phyloP scores from a whole-genome alignment of 2,797 vertebrate species.

The Heliangelus exortis region DNA sequence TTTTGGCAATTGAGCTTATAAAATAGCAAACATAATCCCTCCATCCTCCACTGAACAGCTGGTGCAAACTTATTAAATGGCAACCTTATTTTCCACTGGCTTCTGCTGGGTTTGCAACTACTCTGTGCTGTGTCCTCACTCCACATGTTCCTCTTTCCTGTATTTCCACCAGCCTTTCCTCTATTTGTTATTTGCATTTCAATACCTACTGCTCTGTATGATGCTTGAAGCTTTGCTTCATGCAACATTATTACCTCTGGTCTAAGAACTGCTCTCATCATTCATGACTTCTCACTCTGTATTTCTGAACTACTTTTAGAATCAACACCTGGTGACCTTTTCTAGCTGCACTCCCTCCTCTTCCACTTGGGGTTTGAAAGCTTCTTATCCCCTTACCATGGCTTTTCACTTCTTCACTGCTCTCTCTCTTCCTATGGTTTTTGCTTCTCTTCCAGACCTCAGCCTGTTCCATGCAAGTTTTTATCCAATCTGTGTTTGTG shows the following conservation, averaged over 20 bases:
- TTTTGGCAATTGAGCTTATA: neutral
- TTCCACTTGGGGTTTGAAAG: neutral
- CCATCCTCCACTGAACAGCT: neutral
- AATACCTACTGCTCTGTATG: neutral
- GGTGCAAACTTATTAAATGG: neutral
- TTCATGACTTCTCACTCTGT: neutral
- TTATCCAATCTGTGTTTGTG: neutral
- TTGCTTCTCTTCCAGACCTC: neutral
- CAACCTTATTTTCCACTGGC: neutral
- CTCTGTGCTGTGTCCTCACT: neutral
- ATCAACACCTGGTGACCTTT: neutral
- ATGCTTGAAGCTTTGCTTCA: neutral
- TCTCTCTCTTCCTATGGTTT: neutral
- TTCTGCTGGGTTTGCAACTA: neutral
- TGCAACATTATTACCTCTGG: slow-evolving; percentile 1
- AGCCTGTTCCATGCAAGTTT: neutral
- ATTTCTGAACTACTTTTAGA: neutral
- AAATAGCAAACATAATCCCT: neutral
- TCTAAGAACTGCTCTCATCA: neutral
- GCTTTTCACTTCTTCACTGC: neutral
- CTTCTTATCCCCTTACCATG: neutral
- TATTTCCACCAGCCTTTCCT: neutral
- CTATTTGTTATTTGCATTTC: neutral
- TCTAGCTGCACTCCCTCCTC: neutral
- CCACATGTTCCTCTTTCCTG: neutral